Percentiles rank a stretch among this genome's conserved stretches.
These are phyloP conservation scores for Dicranocentrus wangi DNA, from an alignment of 2,888 invertebrate genomes.

Conservation along the genomic window DNA sequence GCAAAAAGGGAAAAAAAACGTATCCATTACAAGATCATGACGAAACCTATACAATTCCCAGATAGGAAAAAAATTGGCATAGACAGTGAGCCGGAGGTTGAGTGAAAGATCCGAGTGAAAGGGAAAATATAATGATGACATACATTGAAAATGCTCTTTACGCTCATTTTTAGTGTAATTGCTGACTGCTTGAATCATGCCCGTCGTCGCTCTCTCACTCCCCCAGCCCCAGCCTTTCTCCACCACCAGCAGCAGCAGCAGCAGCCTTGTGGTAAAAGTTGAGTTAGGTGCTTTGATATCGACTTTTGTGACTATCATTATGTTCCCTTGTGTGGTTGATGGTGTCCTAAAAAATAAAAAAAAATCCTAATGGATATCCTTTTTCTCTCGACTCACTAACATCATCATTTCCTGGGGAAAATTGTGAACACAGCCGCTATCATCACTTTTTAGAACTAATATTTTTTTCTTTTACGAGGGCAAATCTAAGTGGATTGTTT, in stretches of 20 bases:
- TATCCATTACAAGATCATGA: too few species aligned
- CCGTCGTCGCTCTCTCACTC: background rate
- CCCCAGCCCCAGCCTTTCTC: too few species aligned
- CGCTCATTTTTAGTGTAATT: conserved; percentile 11
- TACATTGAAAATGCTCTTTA: conserved; percentile 11
- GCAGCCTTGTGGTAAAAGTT: too few species aligned
- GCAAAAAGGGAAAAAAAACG: too few species aligned
- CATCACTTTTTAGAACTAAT: conserved; percentile 39
- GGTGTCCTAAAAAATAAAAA: conserved; percentile 5
- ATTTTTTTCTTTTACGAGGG: conserved; percentile 35
- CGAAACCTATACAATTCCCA: too few species aligned
- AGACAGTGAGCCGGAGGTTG: too few species aligned
- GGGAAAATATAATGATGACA: too few species aligned
- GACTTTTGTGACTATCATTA: background rate
- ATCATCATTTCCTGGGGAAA: conserved; percentile 46
- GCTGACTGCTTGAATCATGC: background rate
- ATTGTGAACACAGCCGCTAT: conserved; percentile 13
- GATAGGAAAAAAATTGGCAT: too few species aligned
- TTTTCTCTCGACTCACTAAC: conserved; percentile 28
- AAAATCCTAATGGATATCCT: conserved; percentile 42
- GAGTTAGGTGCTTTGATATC: too few species aligned
- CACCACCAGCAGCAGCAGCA: too few species aligned
- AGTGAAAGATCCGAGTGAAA: too few species aligned
- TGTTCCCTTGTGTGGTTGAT: conserved; percentile 12
- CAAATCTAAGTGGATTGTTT: conserved; percentile 56